These are phyloP conservation scores for Stenichneumon culpator DNA, from an alignment of 2,888 invertebrate genomes.

Conservation along the genomic window DNA sequence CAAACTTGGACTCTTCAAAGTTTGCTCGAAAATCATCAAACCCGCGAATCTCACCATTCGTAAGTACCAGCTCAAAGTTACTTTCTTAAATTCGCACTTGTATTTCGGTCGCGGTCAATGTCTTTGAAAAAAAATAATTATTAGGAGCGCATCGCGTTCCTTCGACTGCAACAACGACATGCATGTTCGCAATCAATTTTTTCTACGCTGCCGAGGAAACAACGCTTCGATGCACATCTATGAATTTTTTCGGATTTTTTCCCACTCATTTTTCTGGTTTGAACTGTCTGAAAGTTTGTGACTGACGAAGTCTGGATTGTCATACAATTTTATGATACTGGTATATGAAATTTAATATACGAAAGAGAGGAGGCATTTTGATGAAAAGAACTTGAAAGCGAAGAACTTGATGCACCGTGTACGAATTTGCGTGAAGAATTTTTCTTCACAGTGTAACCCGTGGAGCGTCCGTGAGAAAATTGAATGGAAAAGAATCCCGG, in stretches of 20 bases:
- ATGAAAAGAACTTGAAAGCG: too few relatives aligned
- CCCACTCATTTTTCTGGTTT: neutral
- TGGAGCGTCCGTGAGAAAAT: constrained; percentile 8
- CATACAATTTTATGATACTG: neutral
- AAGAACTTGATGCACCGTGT: neutral
- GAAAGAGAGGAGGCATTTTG: neutral
- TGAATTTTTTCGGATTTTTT: neutral
- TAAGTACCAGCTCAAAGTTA: constrained; percentile 74
- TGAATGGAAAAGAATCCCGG: constrained; percentile 4
- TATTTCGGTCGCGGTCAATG: neutral
- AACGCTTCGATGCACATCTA: neutral
- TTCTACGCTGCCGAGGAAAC: neutral
- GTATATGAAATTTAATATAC: neutral
- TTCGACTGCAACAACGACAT: neutral
- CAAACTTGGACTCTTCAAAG: constrained; percentile 83
- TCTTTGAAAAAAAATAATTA: neutral
- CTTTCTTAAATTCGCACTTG: neutral
- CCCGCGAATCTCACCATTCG: constrained; percentile 80
- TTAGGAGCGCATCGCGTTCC: neutral
- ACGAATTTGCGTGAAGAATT: neutral
- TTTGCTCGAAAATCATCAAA: constrained; percentile 81
- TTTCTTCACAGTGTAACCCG: neutral
- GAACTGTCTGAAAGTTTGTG: neutral
- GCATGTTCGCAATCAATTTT: neutral
- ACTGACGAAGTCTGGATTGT: neutral